phyloP scores from a whole-genome alignment of 37 sponge, comb jelly and placozoan genomes.

The Dysidea cf. avara region DNA sequence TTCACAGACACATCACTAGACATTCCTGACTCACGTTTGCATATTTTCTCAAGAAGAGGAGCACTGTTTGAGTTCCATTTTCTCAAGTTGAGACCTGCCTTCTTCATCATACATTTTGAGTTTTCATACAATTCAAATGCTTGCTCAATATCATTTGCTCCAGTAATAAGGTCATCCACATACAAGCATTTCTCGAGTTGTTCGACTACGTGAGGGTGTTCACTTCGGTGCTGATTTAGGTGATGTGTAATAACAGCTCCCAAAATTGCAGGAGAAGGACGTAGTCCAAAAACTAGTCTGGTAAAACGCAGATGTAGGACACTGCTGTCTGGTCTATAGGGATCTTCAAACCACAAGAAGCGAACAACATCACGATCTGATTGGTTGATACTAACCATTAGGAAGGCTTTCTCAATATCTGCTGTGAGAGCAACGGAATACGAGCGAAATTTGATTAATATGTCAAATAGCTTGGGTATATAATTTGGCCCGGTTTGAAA shows the following conservation, averaged over 20 bases:
- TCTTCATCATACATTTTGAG: neutral
- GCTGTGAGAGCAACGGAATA: too few species aligned
- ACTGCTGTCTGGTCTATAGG: too few species aligned
- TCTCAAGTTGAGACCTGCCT: neutral
- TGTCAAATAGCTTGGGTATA: too few species aligned
- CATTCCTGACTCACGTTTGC: too few species aligned
- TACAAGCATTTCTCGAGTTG: neutral
- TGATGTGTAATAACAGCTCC: neutral
- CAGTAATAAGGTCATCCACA: constrained; percentile 12
- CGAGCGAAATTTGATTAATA: too few species aligned
- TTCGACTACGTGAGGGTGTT: neutral
- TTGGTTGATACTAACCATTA: too few species aligned
- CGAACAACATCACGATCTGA: too few species aligned
- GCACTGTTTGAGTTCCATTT: constrained; percentile 10
- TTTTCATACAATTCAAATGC: constrained; percentile 3
- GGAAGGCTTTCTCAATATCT: too few species aligned
- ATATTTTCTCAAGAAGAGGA: too few species aligned
- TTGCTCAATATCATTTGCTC: neutral
- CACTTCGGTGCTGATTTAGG: neutral
- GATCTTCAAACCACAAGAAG: too few species aligned
- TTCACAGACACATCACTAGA: too few species aligned
- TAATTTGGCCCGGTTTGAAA: too few species aligned
- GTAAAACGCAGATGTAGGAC: neutral
- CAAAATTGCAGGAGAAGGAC: neutral
- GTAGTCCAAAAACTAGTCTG: constrained; percentile 6